These are phyloP conservation scores for Cheirogaleus major DNA, from an alignment of 2,797 vertebrate species.

Conservation along the genomic window DNA sequence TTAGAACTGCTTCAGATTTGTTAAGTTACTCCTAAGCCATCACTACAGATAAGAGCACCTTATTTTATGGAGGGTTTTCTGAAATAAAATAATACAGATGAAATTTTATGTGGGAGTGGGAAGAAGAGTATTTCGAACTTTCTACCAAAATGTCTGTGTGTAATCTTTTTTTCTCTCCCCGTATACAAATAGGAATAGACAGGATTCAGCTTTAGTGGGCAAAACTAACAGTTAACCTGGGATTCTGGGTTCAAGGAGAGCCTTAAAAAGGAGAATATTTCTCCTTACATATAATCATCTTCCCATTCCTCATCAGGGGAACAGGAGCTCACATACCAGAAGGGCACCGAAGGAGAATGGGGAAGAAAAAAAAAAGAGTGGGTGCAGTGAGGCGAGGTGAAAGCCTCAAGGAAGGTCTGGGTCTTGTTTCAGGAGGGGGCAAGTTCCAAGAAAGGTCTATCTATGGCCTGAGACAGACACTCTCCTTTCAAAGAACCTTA, in stretches of 20 bases:
- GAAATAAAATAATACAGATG: conserved; percentile 51
- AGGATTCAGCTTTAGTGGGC: neutral
- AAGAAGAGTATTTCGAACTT: neutral
- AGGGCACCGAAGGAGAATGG: neutral
- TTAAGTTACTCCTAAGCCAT: neutral
- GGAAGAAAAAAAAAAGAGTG: neutral
- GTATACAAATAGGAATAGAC: neutral
- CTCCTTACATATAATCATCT: neutral
- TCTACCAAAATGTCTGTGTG: neutral
- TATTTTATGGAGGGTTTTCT: conserved; percentile 11
- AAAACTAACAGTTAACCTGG: neutral
- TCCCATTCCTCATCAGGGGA: neutral
- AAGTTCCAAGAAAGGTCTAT: neutral
- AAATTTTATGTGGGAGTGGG: neutral
- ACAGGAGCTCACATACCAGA: neutral
- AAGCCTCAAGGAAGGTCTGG: neutral
- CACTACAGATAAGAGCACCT: neutral
- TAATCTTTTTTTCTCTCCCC: neutral
- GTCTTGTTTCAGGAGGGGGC: neutral
- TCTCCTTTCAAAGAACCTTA: neutral
- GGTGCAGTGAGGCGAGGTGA: neutral
- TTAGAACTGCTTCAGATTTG: conserved; percentile 43
- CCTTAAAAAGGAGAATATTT: neutral
- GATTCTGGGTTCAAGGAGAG: neutral
- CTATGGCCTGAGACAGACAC: neutral